These are phyloP conservation scores for Miichthys miiuy DNA, from an alignment of 2,797 vertebrate species.

Conservation along the genomic window DNA sequence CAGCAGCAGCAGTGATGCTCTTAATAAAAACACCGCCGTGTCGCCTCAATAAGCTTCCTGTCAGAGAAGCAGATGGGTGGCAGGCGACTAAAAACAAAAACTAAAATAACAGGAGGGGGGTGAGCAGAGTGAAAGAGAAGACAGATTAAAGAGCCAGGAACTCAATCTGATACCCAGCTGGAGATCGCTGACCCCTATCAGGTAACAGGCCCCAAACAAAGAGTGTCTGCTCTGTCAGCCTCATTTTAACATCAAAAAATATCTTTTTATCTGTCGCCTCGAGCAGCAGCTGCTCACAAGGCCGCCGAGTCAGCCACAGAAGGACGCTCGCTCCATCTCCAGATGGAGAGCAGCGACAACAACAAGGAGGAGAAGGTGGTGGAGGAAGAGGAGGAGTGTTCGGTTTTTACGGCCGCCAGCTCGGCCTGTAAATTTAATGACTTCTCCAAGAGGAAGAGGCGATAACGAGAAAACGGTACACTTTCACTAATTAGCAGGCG, in stretches of 20 bases:
- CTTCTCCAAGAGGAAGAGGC: no score
- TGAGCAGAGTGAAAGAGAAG: conserved; percentile 1
- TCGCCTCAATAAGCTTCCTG: conserved; percentile 1
- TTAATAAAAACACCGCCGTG: not conserved
- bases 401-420: no score
- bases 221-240: not conserved
- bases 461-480: not conserved
- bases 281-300: conserved; percentile 44
- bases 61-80: conserved; percentile 46
- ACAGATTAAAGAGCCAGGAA: conserved; percentile 52
- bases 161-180: conserved; percentile 58
- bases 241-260: not conserved
- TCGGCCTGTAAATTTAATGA: no score
- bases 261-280: not conserved
- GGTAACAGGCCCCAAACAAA: conserved; percentile 43
- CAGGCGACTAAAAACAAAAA: conserved; percentile 18
- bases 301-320: not conserved
- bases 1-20: conserved; percentile 9
- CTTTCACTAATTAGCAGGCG: conserved; percentile 37
- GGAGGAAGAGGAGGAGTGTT: no score
- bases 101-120: conserved; percentile 1
- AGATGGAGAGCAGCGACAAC: conserved; percentile 54
- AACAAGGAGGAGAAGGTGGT: no score
- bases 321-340: not conserved
- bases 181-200: conserved; percentile 63